phyloP scores from a whole-genome alignment of 2,113 vertebrate species.

The Saguinus midas region DNA sequence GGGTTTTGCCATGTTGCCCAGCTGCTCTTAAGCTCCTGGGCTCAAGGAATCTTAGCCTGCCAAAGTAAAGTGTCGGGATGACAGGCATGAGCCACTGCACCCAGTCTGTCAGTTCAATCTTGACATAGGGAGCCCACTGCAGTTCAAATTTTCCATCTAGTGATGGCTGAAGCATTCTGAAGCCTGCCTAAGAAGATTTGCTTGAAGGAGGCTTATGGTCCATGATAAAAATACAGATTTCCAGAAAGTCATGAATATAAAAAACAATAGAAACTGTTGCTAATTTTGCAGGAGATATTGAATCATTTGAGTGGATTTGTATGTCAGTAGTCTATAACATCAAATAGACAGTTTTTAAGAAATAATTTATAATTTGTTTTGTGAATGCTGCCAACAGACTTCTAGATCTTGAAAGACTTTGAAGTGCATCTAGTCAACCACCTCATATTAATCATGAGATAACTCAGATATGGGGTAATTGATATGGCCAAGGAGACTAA shows the following conservation, averaged over 20 bases:
- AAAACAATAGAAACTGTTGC: background rate
- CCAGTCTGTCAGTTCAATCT: background rate
- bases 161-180: background rate
- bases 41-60: too few relatives aligned
- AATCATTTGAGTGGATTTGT: background rate
- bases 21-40: too few relatives aligned
- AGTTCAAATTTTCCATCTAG: background rate
- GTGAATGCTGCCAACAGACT: background rate
- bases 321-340: background rate
- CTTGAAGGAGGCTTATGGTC: background rate
- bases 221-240: background rate
- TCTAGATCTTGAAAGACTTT: background rate
- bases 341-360: background rate
- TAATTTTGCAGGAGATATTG: background rate
- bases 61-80: too few relatives aligned
- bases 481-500: background rate
- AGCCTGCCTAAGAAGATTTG: background rate
- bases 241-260: background rate
- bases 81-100: too few relatives aligned
- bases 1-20: too few relatives aligned
- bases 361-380: background rate
- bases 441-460: background rate
- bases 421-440: background rate
- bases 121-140: background rate
- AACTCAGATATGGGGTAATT: background rate